Evolutionary conservation across 2,888 invertebrate genomes (phyloP).

Genomic region (Himalopsyche japonica): DNA sequence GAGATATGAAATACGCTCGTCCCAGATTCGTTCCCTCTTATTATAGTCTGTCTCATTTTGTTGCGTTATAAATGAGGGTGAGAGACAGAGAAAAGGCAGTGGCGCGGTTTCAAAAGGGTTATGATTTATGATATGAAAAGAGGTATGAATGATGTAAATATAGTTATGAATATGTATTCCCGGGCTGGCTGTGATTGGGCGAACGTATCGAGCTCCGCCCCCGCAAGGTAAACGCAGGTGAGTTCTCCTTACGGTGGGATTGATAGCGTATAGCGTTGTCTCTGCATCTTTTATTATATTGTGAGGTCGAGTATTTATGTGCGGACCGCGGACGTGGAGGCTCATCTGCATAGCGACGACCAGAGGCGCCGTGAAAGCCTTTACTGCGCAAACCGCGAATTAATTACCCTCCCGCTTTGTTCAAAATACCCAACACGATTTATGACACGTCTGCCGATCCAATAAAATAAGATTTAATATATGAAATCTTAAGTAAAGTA

Average conservation of each 20-base stretch:
- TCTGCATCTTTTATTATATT: constrained; percentile 30
- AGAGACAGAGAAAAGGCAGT: neutral
- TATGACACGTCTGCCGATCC: neutral
- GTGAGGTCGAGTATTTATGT: constrained; percentile 21
- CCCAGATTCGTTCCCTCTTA: neutral
- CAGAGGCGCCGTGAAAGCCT: constrained; percentile 1
- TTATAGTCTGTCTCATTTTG: neutral
- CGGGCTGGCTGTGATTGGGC: constrained; percentile 58
- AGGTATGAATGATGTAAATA: constrained; percentile 59
- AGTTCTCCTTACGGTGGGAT: constrained; percentile 18
- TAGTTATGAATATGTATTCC: constrained; percentile 61
- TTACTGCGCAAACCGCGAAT: neutral
- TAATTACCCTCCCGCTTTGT: neutral
- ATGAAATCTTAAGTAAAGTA: too few species aligned
- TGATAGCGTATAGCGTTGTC: constrained; percentile 16
- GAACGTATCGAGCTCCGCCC: constrained; percentile 49
- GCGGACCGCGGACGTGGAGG: neutral
- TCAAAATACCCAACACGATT: neutral
- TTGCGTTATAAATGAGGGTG: neutral
- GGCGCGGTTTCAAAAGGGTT: constrained; percentile 46
- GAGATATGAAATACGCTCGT: constrained; percentile 24
- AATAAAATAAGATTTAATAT: neutral
- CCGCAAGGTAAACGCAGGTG: constrained; percentile 20
- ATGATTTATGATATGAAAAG: constrained; percentile 58
- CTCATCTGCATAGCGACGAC: constrained; percentile 27